Conservation (phyloP, 1,140 invertebrate genomes). For the Apocrypta bakeri region DNA sequence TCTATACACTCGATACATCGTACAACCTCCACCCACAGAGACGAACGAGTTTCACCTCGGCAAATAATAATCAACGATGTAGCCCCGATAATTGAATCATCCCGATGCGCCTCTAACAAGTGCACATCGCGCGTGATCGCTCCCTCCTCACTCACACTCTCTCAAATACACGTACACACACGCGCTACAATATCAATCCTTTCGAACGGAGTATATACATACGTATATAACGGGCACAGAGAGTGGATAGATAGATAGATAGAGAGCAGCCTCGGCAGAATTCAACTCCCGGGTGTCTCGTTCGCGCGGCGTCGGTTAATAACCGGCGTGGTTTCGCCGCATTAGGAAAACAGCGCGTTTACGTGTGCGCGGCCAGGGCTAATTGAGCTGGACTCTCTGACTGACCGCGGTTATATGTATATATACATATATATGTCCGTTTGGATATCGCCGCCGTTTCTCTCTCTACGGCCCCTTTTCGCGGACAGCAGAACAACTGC, state of each 20-base stretch:
- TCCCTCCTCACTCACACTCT: neutral
- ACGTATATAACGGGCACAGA: constrained; percentile 27
- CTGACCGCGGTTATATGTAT: neutral
- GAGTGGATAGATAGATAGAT: neutral
- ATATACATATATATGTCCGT: neutral
- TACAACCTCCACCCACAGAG: neutral
- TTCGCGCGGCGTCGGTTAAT: constrained; percentile 55
- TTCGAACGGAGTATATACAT: constrained; percentile 51
- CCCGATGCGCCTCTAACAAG: constrained; percentile 30
- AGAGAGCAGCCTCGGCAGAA: constrained; percentile 43
- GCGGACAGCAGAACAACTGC: neutral
- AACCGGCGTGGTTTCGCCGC: constrained; percentile 44
- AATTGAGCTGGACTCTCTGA: constrained; percentile 27
- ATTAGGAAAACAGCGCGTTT: constrained; percentile 49
- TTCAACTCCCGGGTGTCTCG: constrained; percentile 70
- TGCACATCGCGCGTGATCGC: constrained; percentile 8
- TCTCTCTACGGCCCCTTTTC: constrained; percentile 13
- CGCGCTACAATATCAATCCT: constrained; percentile 63
- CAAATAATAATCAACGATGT: constrained; percentile 36
- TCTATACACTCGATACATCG: too few relatives aligned
- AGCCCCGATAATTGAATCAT: constrained; percentile 42
- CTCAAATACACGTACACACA: neutral
- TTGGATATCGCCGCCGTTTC: neutral
- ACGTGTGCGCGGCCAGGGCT: constrained; percentile 27
- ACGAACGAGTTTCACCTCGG: constrained; percentile 3